Conservation (phyloP, 2,113 vertebrate species). For the Pan paniscus region DNA sequence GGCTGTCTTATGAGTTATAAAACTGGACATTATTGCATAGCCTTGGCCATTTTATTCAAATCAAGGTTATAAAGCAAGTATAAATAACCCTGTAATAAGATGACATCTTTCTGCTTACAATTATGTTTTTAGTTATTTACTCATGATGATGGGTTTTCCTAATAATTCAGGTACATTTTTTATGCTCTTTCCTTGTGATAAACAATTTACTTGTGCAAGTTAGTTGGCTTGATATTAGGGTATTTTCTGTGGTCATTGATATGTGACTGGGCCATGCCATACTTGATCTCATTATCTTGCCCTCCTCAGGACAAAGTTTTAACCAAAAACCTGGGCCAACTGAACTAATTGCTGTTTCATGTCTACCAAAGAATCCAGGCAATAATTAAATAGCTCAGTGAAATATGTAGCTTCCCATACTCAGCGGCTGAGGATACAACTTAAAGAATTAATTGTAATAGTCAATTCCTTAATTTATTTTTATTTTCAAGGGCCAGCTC, state of each 20-base stretch:
- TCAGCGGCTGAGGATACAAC: not conserved
- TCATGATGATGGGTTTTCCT: not conserved
- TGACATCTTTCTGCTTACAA: not conserved
- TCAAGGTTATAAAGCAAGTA: not conserved
- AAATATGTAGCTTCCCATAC: not conserved
- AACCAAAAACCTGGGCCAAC: not conserved
- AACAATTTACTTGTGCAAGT: not conserved
- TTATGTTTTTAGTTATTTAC: not conserved
- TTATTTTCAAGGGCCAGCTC: not conserved
- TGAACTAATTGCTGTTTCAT: not conserved
- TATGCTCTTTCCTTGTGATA: not conserved
- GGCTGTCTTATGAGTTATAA: not conserved
- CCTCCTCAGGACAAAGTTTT: not conserved
- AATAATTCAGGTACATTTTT: not conserved
- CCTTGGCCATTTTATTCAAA: not conserved
- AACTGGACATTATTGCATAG: not conserved
- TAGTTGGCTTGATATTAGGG: not conserved
- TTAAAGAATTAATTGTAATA: not conserved
- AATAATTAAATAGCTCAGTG: not conserved
- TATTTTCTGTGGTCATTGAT: not conserved
- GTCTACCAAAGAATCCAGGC: not conserved
- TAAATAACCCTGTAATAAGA: not conserved
- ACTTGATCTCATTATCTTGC: not conserved
- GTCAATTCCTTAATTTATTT: conserved; percentile 5
- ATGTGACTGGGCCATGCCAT: not conserved